Conservation (phyloP, 2,797 vertebrate species). For the Leontopithecus rosalia region DNA sequence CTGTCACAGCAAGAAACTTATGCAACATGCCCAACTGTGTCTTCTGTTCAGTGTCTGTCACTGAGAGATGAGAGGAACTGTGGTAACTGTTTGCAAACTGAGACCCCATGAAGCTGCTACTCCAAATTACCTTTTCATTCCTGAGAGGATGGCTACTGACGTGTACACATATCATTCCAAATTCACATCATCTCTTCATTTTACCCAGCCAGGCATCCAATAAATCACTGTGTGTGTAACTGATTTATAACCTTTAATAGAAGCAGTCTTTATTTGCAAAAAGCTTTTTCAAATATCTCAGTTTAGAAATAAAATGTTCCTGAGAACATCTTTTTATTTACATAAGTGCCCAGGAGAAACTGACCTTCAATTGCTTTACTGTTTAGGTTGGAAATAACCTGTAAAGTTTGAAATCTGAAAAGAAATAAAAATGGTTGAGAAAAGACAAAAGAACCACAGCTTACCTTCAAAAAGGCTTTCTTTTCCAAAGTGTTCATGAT, state of each 20-base stretch:
- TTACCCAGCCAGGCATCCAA: not conserved
- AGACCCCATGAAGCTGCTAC: not conserved
- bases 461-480: constrained; percentile 97
- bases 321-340: not conserved
- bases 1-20: not conserved
- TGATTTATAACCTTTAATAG: not conserved
- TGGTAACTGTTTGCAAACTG: not conserved
- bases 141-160: not conserved
- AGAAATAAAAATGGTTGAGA: not conserved
- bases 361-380: not conserved
- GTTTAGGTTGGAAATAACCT: not conserved
- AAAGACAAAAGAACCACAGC: not conserved
- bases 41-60: not conserved
- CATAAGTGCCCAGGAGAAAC: not conserved
- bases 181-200: not conserved
- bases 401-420: not conserved
- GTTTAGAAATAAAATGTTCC: not conserved
- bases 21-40: not conserved
- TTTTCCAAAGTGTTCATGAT: constrained; percentile 98
- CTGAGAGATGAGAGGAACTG: not conserved
- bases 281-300: not conserved
- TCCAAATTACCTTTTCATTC: not conserved
- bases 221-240: fast-evolving
- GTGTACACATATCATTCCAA: not conserved
- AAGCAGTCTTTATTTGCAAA: not conserved